Evolutionary conservation across 2,888 invertebrate species (phyloP).

Genomic region (Furcula furcula): DNA sequence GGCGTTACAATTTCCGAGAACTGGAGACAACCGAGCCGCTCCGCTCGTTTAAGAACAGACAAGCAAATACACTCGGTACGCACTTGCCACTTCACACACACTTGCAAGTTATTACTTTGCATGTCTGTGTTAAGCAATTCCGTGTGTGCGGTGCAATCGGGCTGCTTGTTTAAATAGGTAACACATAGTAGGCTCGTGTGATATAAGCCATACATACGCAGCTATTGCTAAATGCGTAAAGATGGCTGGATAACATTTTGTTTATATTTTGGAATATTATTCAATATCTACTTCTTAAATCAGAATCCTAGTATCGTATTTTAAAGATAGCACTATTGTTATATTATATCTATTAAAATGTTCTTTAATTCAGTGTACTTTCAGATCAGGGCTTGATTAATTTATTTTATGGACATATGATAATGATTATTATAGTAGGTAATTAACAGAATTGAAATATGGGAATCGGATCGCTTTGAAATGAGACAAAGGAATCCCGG

Average conservation of each 20-base stretch:
- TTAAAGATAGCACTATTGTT: too few species aligned
- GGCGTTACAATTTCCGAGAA: conserved; percentile 81
- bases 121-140: conserved; percentile 19
- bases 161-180: conserved; percentile 23
- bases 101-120: conserved; percentile 12
- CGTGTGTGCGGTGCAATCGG: conserved; percentile 22
- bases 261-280: too few species aligned
- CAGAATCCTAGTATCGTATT: too few species aligned
- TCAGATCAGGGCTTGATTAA: too few species aligned
- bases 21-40: conserved; percentile 73
- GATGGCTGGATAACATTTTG: too few species aligned
- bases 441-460: too few species aligned
- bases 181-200: conserved; percentile 15
- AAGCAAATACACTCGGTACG: conserved; percentile 70
- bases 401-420: too few species aligned
- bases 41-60: conserved; percentile 61
- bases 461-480: too few species aligned
- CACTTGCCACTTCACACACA: conserved; percentile 49
- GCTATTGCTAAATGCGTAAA: conserved; percentile 4
- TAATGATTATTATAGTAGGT: too few species aligned
- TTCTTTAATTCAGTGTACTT: too few species aligned
- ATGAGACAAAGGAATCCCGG: conserved; percentile 81
- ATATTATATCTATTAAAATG: too few species aligned
- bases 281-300: too few species aligned
- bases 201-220: conserved; percentile 10